Percentiles rank a stretch among this genome's conserved stretches.
Conservation (phyloP, 1,140 invertebrate genomes). For the Leguminivora glycinivorella region DNA sequence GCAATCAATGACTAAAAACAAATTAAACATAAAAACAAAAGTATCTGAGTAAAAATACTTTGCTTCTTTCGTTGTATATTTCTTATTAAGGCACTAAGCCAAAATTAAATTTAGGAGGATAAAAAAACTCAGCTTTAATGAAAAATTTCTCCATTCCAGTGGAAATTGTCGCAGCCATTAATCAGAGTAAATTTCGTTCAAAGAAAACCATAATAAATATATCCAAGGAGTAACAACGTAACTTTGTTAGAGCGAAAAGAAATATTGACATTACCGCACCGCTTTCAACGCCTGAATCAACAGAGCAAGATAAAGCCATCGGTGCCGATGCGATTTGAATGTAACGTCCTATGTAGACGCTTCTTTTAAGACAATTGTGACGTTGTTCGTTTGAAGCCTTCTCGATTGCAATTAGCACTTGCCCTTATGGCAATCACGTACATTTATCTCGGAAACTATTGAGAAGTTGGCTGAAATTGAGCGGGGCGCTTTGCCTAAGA, state of each 20-base stretch:
- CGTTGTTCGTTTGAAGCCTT: neutral
- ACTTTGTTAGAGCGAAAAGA: conserved; percentile 25
- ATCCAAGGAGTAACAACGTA: conserved; percentile 6
- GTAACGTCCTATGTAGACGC: conserved; percentile 14
- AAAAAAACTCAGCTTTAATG: neutral
- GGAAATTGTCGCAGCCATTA: neutral
- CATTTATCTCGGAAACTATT: neutral
- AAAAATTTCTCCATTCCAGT: neutral
- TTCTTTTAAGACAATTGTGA: neutral
- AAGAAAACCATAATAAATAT: conserved; percentile 23
- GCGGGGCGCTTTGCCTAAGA: neutral
- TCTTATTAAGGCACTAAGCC: neutral
- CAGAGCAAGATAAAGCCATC: conserved; percentile 5
- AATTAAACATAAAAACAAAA: too few species aligned
- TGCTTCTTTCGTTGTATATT: neutral
- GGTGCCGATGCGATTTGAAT: neutral
- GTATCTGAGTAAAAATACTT: neutral
- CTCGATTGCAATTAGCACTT: conserved; percentile 6
- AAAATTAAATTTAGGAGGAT: neutral
- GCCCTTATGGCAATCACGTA: neutral
- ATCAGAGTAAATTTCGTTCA: conserved; percentile 12
- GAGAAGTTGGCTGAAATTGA: neutral
- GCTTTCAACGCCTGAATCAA: conserved; percentile 22
- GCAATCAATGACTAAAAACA: too few species aligned
- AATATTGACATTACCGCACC: conserved; percentile 25